Conservation (phyloP, 2,888 invertebrate species). For the Drosophila nigricruria region DNA sequence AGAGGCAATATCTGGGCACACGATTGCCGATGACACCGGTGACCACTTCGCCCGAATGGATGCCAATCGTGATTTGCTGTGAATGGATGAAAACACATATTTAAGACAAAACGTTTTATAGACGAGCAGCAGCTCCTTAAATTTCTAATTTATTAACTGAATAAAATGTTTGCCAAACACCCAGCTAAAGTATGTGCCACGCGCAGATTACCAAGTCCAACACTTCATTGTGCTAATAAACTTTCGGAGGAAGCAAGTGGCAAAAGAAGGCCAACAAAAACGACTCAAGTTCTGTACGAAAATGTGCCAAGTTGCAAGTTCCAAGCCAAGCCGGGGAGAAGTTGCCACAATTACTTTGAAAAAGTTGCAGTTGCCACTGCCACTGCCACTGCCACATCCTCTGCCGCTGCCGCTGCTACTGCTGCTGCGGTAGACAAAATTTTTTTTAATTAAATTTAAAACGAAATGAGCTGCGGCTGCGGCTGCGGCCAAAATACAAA, state of each 20-base stretch:
- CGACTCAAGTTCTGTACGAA: constrained; percentile 34
- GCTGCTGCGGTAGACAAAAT: constrained; percentile 51
- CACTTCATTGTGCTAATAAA: constrained; percentile 76
- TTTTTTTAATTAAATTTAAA: constrained; percentile 80
- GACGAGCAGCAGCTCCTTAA: constrained; percentile 3
- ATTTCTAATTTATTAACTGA: constrained; percentile 30
- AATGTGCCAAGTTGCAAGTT: constrained; percentile 50
- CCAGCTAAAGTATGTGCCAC: constrained; percentile 24
- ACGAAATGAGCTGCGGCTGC: constrained; percentile 70
- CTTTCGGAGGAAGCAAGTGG: constrained; percentile 30
- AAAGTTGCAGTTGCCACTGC: constrained; percentile 63
- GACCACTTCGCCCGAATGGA: constrained; percentile 97
- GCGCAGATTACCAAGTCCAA: constrained; percentile 32
- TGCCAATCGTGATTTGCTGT: constrained; percentile 96
- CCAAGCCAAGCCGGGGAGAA: constrained; percentile 55
- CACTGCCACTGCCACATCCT: constrained; percentile 9
- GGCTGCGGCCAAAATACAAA: background rate
- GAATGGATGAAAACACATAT: constrained; percentile 3
- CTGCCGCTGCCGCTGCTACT: constrained; percentile 10
- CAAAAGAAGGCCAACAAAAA: constrained; percentile 36
- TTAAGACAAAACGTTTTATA: background rate
- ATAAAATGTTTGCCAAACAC: constrained; percentile 27
- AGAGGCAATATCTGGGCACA: constrained; percentile 96
- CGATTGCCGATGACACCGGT: constrained; percentile 97
- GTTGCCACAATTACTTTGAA: constrained; percentile 78